Conservation (phyloP, 2,888 invertebrate genomes). For the Metellina segmentata region DNA sequence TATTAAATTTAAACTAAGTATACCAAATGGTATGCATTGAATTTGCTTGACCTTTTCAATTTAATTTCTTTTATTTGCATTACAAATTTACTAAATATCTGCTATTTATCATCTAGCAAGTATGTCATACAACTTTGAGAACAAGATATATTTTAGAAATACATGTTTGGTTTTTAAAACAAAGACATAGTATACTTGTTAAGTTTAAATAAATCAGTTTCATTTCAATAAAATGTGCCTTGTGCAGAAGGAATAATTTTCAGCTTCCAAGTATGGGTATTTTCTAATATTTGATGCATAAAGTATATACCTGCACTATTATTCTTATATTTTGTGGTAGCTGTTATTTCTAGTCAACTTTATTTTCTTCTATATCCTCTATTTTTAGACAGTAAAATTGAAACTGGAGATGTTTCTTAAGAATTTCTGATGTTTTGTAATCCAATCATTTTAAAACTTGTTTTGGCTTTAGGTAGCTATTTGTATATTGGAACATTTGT, state of each 20-base stretch:
- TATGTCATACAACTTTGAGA: no score
- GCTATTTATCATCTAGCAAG: neutral
- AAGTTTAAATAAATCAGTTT: no score
- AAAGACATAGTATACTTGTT: no score
- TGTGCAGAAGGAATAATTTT: no score
- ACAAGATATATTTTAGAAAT: no score
- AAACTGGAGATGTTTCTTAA: neutral
- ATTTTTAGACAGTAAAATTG: neutral
- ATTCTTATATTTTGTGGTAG: neutral
- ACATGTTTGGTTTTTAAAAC: no score
- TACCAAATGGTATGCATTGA: neutral
- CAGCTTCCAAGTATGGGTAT: no score
- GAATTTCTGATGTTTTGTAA: neutral
- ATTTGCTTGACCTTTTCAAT: neutral
- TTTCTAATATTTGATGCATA: neutral
- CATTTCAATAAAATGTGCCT: no score
- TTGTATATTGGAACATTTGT: slow-evolving; percentile 5
- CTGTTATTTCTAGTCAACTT: slow-evolving; percentile 24
- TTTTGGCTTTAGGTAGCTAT: slow-evolving; percentile 15
- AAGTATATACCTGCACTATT: neutral
- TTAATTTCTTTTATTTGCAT: neutral
- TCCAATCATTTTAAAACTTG: slow-evolving; percentile 12
- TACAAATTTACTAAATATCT: neutral
- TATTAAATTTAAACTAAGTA: neutral
- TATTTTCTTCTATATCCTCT: neutral